phyloP scores from a whole-genome alignment of 1,140 invertebrate species.

The Araneus ventricosus region DNA sequence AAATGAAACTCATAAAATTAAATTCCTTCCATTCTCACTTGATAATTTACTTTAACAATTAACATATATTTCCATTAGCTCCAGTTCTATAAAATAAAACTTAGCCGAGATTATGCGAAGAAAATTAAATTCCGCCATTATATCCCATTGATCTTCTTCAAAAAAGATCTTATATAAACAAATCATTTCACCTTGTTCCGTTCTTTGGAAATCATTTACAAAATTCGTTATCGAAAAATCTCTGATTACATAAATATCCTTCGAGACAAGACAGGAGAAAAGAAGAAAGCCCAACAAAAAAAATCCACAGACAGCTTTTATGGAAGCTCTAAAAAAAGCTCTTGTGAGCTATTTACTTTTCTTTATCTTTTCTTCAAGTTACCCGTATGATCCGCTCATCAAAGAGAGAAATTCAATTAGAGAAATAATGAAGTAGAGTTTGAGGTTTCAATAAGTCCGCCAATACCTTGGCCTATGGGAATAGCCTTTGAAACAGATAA shows the following conservation, averaged over 20 bases:
- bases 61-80: too few relatives aligned
- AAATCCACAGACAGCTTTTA: background rate
- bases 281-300: background rate
- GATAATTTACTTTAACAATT: too few relatives aligned
- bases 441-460: background rate
- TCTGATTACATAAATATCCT: background rate
- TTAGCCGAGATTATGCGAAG: background rate
- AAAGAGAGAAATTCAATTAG: background rate
- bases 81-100: too few relatives aligned
- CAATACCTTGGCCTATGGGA: background rate
- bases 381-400: background rate
- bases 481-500: background rate
- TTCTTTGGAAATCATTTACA: background rate
- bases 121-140: background rate
- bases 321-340: background rate
- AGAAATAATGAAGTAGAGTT: background rate
- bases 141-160: background rate
- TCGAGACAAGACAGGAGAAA: background rate
- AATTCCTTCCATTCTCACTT: too few relatives aligned
- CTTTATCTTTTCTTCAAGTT: background rate
- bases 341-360: background rate
- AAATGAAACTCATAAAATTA: too few relatives aligned
- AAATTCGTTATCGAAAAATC: background rate
- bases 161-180: background rate
- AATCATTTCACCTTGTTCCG: background rate